Base-by-base conservation (phyloP, 2,888 invertebrate genomes). In the Cephus pygmeus region DNA sequence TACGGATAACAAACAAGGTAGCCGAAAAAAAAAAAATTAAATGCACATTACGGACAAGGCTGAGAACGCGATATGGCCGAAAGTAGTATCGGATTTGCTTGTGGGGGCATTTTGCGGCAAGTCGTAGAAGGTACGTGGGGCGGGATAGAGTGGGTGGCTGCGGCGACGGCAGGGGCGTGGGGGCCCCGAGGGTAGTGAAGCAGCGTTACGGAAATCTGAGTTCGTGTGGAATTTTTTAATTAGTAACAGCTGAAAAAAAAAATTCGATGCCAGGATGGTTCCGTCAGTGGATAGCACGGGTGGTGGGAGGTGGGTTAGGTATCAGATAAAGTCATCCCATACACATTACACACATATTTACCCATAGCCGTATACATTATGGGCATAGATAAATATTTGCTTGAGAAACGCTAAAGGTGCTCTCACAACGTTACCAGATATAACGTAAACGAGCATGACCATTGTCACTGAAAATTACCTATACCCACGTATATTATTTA, bases 181-280 rank as follows among this genome's bases (percentile, higher is more conserved):
- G 40, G 40, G 15, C 15, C 15, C 15, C 1, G 15, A 15, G 56
- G 23, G 56, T 23, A 23, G 56, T 9, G 56, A 56, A 56, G 56
- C 56, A 56, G 23, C 56, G 23, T 56, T 56, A 56, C 56, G 82
- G 83, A 87, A 87, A 88, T 88, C 88, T 85, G 87, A 88, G 86
- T 88, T 86, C 76, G 81, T 83, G 84, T 88, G 89, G 89, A 89
- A 89, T 89, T 89, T 89, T 89, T 89, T 89, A 89, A 89, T 89
- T 89, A 89, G 88, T 83, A 87, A 85, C 85, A 82, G 82, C 83
- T 82, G 82, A 34, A 34, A 76, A 85, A 87, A 86, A 88, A 88
- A 86, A 86, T 81, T 80, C 85, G 82, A 88, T 87, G 83, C 83
- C 77, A 75, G 81, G 77, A 79, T 75, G 76, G 23, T 56, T 56